phyloP scores from a whole-genome alignment of 2,888 invertebrate species.

The Drosophila neonasuta region DNA sequence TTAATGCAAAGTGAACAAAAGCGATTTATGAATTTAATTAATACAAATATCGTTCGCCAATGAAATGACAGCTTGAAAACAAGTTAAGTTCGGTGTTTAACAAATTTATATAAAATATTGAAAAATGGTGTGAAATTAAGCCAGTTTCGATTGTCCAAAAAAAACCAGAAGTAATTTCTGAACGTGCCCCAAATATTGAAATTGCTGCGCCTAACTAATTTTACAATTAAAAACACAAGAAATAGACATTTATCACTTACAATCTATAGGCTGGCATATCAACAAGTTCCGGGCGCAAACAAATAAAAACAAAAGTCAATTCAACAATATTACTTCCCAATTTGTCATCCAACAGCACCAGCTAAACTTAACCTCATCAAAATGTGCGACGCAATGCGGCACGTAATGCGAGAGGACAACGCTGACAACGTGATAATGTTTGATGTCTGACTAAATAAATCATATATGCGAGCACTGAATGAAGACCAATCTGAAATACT shows the following conservation, averaged over 20 bases:
- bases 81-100: conserved; percentile 30
- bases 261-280: conserved; percentile 48
- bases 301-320: conserved; percentile 31
- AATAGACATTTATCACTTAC: conserved; percentile 39
- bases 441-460: conserved; percentile 45
- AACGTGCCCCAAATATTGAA: conserved; percentile 23
- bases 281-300: conserved; percentile 53
- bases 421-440: conserved; percentile 42
- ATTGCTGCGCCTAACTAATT: conserved; percentile 7
- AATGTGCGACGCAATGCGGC: conserved; percentile 44
- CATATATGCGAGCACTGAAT: conserved; percentile 17
- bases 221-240: conserved; percentile 7
- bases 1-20: conserved; percentile 27
- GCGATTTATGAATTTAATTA: conserved; percentile 36
- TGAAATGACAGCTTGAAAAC: conserved; percentile 38
- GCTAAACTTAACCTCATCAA: conserved; percentile 39
- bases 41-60: conserved; percentile 22
- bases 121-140: conserved; percentile 50
- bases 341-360: conserved; percentile 59
- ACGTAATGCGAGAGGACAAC: conserved; percentile 53
- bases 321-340: conserved; percentile 61
- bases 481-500: not conserved
- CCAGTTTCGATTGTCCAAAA: conserved; percentile 21
- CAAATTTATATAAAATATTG: conserved; percentile 41
- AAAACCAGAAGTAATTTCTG: conserved; percentile 22